A percentile compares a stretch with the other conserved stretches of the same genome.
phyloP scores from a whole-genome alignment of 2,113 vertebrate species.

The Xyrauchen texanus region DNA sequence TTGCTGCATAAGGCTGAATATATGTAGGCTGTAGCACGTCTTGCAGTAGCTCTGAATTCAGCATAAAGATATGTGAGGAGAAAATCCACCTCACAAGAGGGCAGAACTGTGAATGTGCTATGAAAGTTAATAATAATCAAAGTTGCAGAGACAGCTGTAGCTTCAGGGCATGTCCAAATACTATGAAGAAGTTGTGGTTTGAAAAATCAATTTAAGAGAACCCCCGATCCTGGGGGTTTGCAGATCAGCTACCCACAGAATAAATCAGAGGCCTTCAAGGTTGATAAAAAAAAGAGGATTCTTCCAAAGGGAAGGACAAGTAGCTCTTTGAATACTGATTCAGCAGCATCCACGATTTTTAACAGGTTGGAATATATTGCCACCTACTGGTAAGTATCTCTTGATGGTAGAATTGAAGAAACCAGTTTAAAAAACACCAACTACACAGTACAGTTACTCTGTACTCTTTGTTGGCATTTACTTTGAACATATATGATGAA shows the following conservation, averaged over 20 bases:
- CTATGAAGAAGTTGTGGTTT: not conserved
- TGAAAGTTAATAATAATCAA: not conserved
- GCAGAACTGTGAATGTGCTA: not conserved
- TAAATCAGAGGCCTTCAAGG: not conserved
- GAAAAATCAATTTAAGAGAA: conserved; percentile 9
- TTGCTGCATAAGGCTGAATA: not conserved
- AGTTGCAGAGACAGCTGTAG: conserved; percentile 3
- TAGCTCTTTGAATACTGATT: conserved; percentile 13
- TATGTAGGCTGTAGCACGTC: not conserved
- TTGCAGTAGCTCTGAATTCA: conserved; percentile 11
- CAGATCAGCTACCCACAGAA: not conserved
- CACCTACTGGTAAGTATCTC: conserved; percentile 17
- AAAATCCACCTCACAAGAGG: not conserved
- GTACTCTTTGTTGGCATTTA: too few species aligned
- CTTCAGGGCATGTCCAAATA: not conserved
- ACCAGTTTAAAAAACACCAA: too few species aligned
- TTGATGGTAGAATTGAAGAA: too few species aligned
- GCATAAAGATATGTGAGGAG: not conserved
- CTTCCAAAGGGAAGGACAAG: not conserved
- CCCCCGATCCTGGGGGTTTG: not conserved
- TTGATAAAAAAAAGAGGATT: not conserved
- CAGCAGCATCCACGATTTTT: not conserved
- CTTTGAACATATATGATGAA: too few species aligned
- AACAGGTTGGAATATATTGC: conserved; percentile 23
- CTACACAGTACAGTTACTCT: too few species aligned